Conservation (phyloP, 2,113 vertebrate species). For the Capricornis sumatraensis region DNA sequence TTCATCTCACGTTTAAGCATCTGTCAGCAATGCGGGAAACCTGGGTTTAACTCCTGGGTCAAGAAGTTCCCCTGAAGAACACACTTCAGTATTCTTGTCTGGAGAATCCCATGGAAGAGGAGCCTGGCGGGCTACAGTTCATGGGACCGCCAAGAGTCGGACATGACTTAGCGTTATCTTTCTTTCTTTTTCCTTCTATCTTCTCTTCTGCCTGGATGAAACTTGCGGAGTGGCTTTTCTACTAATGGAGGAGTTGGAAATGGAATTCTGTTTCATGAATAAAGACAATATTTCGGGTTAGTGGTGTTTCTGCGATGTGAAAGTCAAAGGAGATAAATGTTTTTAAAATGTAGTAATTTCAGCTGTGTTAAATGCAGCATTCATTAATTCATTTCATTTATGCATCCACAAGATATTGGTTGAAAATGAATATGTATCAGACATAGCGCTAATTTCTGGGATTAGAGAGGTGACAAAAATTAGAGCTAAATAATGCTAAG, state of each 20-base stretch:
- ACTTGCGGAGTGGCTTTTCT: neutral
- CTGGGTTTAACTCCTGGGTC: neutral
- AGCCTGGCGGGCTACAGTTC: neutral
- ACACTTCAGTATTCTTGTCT: neutral
- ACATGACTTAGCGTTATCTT: neutral
- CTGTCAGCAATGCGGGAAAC: neutral
- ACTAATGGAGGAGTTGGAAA: neutral
- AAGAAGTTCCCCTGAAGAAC: neutral
- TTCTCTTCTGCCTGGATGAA: neutral
- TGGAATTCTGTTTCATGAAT: neutral
- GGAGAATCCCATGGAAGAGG: neutral
- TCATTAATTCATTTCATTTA: neutral
- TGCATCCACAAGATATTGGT: neutral
- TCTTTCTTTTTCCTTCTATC: neutral
- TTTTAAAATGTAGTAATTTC: neutral
- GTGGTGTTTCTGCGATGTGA: neutral
- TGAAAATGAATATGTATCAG: neutral
- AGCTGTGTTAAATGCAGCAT: neutral
- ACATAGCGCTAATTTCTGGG: neutral
- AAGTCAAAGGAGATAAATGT: neutral
- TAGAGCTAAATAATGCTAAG: neutral
- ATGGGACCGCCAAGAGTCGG: fast-evolving
- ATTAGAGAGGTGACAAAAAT: neutral
- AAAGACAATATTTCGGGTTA: neutral
- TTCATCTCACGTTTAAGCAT: neutral